Conservation (phyloP, 2,888 invertebrate genomes). For the Poecilobothrus nobilitatus region DNA sequence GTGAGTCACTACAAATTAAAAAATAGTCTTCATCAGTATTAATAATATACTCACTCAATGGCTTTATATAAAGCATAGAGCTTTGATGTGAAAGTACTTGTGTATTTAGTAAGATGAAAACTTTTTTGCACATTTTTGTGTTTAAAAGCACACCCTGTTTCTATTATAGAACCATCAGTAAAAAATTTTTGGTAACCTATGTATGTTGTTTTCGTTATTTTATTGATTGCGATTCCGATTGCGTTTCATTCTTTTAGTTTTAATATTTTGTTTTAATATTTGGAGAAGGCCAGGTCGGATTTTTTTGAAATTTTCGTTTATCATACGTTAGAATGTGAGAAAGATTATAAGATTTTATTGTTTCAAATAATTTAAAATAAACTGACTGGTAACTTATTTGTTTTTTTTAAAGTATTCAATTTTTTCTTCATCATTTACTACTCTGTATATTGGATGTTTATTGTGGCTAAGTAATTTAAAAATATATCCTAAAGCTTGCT, state of each 20-base stretch:
- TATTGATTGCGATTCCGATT: too few relatives aligned
- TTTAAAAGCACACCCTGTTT: constrained; percentile 13
- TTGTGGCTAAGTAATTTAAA: background rate
- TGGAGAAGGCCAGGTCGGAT: background rate
- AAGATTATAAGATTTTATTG: background rate
- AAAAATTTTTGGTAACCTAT: background rate
- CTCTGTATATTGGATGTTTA: background rate
- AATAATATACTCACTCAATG: background rate
- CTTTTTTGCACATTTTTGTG: background rate
- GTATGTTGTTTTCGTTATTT: background rate
- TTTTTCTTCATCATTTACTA: background rate
- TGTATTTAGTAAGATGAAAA: background rate
- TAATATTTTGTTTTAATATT: background rate
- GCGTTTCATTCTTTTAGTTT: background rate
- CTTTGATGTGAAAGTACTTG: constrained; percentile 12
- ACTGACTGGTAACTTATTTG: background rate
- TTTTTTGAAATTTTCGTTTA: constrained; percentile 10
- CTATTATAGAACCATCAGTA: constrained; percentile 11
- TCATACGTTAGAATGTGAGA: background rate
- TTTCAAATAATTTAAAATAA: constrained; percentile 7
- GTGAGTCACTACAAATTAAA: constrained; percentile 13
- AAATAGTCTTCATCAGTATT: background rate
- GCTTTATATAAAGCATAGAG: constrained; percentile 10
- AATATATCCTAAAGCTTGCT: background rate
- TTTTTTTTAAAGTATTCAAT: background rate